A percentile compares a stretch with the other conserved stretches of the same genome.
Evolutionary conservation across 2,797 vertebrate species (phyloP).

Genomic region (Thaleichthys pacificus): DNA sequence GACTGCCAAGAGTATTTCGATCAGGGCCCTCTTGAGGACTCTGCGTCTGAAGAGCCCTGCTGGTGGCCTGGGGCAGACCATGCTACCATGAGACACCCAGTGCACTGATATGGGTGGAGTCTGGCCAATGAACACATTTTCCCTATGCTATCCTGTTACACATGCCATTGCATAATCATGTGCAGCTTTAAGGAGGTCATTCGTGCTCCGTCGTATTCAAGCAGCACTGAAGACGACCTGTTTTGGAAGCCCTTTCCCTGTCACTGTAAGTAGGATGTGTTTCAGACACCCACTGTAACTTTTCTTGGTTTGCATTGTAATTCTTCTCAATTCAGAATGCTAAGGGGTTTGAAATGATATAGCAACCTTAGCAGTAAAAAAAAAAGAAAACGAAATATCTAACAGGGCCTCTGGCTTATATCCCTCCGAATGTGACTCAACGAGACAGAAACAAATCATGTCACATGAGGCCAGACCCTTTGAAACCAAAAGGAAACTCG

Average conservation of each 20-base stretch:
- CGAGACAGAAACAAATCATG: too few relatives aligned
- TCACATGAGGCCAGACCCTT: too few relatives aligned
- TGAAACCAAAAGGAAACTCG: too few relatives aligned
- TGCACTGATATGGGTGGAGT: slow-evolving; percentile 60
- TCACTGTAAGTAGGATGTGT: slow-evolving; percentile 21
- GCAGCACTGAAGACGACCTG: slow-evolving; percentile 48
- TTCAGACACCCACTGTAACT: neutral
- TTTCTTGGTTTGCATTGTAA: neutral
- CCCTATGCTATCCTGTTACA: slow-evolving; percentile 64
- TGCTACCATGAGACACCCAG: slow-evolving; percentile 37
- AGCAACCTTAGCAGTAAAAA: too few relatives aligned
- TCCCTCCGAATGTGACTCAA: too few relatives aligned
- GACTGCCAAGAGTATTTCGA: neutral
- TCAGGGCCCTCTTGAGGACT: neutral
- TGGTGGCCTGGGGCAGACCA: neutral
- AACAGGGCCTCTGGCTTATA: too few relatives aligned
- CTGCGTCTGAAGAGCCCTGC: neutral
- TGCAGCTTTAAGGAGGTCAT: slow-evolving; percentile 61
- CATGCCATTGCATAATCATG: slow-evolving; percentile 65
- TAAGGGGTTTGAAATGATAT: neutral
- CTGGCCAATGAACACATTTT: slow-evolving; percentile 53
- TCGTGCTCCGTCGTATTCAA: slow-evolving; percentile 67
- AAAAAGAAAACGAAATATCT: too few relatives aligned
- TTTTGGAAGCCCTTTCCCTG: slow-evolving; percentile 51
- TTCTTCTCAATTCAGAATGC: neutral